These are phyloP conservation scores for Ochlodes sylvanus DNA, from an alignment of 2,888 invertebrate species.

Conservation along the genomic window DNA sequence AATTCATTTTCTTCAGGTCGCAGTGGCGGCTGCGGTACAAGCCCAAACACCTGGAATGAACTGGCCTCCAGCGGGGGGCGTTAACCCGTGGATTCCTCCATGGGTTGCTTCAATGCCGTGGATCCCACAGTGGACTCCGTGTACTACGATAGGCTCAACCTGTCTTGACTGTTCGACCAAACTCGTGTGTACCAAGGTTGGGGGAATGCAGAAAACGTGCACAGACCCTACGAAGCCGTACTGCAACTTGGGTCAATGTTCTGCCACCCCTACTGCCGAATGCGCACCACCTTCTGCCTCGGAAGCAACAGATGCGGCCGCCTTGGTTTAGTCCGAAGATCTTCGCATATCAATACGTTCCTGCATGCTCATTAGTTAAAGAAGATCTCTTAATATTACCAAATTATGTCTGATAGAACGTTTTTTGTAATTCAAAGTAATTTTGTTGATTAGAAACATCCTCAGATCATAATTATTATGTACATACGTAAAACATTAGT, in stretches of 20 bases:
- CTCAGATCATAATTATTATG: too few species aligned
- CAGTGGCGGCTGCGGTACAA: conserved; percentile 62
- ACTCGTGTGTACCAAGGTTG: conserved; percentile 71
- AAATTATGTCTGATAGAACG: too few species aligned
- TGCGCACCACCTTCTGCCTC: conserved; percentile 55
- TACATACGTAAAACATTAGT: too few species aligned
- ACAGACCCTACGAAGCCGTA: conserved; percentile 70
- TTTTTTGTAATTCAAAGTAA: too few species aligned
- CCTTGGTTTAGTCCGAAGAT: too few species aligned
- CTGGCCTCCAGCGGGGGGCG: conserved; percentile 51
- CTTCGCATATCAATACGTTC: background rate
- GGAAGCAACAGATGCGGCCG: too few species aligned
- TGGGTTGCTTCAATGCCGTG: conserved; percentile 72
- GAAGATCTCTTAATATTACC: too few species aligned
- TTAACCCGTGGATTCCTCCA: conserved; percentile 72
- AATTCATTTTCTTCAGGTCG: too few species aligned
- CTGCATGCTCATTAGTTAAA: too few species aligned
- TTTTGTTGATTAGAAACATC: too few species aligned
- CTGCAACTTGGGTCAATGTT: conserved; percentile 78
- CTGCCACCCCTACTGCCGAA: conserved; percentile 69
- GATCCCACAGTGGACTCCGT: conserved; percentile 71
- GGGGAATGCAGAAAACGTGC: conserved; percentile 66
- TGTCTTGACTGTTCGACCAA: conserved; percentile 72
- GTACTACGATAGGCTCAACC: conserved; percentile 62
- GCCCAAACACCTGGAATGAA: conserved; percentile 46